Conservation (phyloP, 2,888 invertebrate genomes). For the Malacosoma neustria region DNA sequence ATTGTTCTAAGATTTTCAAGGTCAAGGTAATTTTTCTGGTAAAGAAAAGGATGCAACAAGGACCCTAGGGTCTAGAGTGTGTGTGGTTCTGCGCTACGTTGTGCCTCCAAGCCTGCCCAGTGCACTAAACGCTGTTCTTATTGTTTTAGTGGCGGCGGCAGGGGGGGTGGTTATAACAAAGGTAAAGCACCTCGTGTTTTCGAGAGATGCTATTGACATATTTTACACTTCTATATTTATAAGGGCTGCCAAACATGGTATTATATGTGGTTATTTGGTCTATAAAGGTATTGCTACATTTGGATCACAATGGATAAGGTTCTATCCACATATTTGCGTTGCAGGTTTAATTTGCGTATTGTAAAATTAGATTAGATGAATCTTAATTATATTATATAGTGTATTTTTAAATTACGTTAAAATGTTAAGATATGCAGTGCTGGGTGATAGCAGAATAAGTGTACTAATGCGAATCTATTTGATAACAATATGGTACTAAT, state of each 20-base stretch:
- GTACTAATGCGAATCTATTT: no score
- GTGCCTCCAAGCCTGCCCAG: conserved; percentile 74
- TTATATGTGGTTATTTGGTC: no score
- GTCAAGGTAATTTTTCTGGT: conserved; percentile 68
- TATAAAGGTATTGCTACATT: no score
- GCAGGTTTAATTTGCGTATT: no score
- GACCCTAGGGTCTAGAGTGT: conserved; percentile 67
- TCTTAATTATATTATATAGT: no score
- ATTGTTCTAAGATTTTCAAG: conserved; percentile 69
- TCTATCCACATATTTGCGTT: no score
- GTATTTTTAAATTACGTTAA: no score
- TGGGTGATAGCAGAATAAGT: no score
- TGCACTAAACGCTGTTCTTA: conserved; percentile 86
- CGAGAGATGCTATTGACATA: conserved; percentile 84
- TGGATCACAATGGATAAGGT: no score
- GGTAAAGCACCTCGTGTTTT: conserved; percentile 90
- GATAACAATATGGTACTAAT: no score
- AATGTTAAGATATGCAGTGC: no score
- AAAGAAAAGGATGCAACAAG: conserved; percentile 75
- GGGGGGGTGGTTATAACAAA: conserved; percentile 97
- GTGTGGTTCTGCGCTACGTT: conserved; percentile 70
- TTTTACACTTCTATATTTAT: conserved; percentile 61
- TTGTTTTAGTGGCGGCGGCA: conserved; percentile 96
- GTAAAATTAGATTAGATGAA: no score
- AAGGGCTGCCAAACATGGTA: conserved; percentile 68